phyloP scores from a whole-genome alignment of 2,888 invertebrate species.

The Pyrrhosoma nymphula region DNA sequence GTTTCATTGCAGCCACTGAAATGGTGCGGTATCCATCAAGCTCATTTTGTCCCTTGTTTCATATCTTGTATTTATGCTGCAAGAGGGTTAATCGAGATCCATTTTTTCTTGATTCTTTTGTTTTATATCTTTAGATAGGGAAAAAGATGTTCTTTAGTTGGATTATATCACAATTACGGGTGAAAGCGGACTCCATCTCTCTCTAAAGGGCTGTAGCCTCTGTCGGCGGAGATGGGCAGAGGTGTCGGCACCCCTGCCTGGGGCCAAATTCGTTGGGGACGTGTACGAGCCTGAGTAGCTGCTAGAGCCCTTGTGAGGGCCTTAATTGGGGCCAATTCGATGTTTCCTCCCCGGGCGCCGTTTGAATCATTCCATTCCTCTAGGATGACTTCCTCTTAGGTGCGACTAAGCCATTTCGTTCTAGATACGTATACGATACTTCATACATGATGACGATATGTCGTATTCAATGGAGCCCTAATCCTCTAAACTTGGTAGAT shows the following conservation, averaged over 20 bases:
- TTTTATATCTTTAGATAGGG: not conserved
- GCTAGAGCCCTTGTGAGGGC: not conserved
- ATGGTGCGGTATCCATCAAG: not conserved
- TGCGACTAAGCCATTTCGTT: too few species aligned
- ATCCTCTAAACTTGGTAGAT: too few species aligned
- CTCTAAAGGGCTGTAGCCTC: not conserved
- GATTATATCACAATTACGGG: not conserved
- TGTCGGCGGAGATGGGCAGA: not conserved
- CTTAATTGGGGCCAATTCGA: conserved; percentile 11
- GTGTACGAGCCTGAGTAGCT: not conserved
- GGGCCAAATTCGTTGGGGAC: not conserved
- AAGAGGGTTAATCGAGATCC: not conserved
- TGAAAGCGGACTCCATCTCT: not conserved
- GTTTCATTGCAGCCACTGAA: not conserved
- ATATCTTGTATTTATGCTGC: not conserved
- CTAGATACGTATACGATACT: too few species aligned
- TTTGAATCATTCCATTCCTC: not conserved
- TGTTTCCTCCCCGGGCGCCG: not conserved
- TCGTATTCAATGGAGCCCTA: too few species aligned
- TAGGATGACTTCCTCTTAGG: too few species aligned
- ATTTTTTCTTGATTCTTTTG: not conserved
- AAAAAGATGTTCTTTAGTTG: not conserved
- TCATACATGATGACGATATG: too few species aligned
- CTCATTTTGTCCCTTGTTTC: not conserved
- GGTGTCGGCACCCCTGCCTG: not conserved